Evolutionary conservation across 2,113 vertebrate species (phyloP), one percentile per base, ranked within the genome.

Genomic region (Dipodomys spectabilis): DNA sequence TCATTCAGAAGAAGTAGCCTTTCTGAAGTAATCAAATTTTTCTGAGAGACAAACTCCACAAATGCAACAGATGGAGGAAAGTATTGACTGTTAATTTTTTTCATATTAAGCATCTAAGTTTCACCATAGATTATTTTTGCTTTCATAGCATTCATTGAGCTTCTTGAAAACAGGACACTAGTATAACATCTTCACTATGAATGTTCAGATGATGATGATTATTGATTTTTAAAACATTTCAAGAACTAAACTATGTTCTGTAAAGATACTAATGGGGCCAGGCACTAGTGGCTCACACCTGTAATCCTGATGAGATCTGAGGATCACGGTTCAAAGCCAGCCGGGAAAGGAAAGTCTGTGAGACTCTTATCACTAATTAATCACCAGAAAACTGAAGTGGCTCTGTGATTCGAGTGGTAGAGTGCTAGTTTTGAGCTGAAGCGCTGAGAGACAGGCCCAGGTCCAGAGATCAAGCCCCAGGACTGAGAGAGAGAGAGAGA

Each of bases 1-100:
- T 85, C 60, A 53, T 73, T 83, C n/a, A 25, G 81, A 96, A 86
- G 18, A 71, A 71, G 19, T 18, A 83, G 12, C 16, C 15, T 80
- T 25, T 83, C 23, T 23, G 28, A 82, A 57, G 78, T n/a, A 25
- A 88, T 45, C 53, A 7, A 62, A 39, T 74, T 18, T 23, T 28
- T 65, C 25, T 8, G 35, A 18, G 2, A 75, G 30, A 64, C 22
- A 73, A 88, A 72, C 22, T 3, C 6, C 12, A 7, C 16, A 3
- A 67, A 44, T 32, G 16, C 2, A 60, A 13, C 13, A 60, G 1
- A 69, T 53, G 2, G 44, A 64, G 7, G 30, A 86, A 86, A 73
- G 15, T n/a, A 18, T n/a, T 77, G 13, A 13, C 2, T 65, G 53
- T 35, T 64, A 91, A 86, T 71, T 28, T 57, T 57, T 64, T 65